Evolutionary conservation across 2,888 invertebrate species (phyloP).

Genomic region (Drosophila sordidula): DNA sequence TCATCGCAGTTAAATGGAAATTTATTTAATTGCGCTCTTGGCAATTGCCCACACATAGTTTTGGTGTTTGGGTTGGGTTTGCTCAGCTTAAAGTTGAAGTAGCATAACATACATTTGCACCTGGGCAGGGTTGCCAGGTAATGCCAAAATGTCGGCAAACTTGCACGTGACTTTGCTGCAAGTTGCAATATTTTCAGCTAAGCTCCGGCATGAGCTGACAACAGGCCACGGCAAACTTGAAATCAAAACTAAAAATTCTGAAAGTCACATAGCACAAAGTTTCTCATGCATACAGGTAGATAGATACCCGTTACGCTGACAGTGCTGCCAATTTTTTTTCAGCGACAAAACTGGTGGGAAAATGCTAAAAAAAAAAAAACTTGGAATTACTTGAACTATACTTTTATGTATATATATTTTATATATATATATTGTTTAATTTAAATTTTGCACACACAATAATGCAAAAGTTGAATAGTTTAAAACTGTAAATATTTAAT

Average conservation of each 20-base stretch:
- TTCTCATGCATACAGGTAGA: conserved; percentile 41
- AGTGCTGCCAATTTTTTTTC: conserved; percentile 13
- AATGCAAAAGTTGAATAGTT: background rate
- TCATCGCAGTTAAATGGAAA: conserved; percentile 49
- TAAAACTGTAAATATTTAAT: background rate
- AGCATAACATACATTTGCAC: conserved; percentile 28
- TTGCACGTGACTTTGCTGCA: conserved; percentile 76
- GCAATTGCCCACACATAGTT: conserved; percentile 18
- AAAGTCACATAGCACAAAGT: conserved; percentile 74
- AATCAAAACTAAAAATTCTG: conserved; percentile 78
- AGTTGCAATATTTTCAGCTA: conserved; percentile 75
- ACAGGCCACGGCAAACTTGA: conserved; percentile 62
- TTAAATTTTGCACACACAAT: background rate
- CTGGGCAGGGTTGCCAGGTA: conserved; percentile 33
- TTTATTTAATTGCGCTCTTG: conserved; percentile 54
- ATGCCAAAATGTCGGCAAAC: conserved; percentile 72
- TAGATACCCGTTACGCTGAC: background rate
- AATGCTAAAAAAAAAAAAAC: background rate
- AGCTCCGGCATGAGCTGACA: conserved; percentile 61
- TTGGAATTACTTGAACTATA: background rate
- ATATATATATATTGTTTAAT: too few species aligned
- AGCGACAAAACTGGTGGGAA: background rate
- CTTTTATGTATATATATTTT: background rate
- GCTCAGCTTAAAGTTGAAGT: conserved; percentile 34
- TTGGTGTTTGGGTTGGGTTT: background rate